Percentiles rank a stretch among this genome's conserved stretches.
Evolutionary conservation across 2,888 invertebrate genomes (phyloP).

Genomic region (Philopedon plagiatum): DNA sequence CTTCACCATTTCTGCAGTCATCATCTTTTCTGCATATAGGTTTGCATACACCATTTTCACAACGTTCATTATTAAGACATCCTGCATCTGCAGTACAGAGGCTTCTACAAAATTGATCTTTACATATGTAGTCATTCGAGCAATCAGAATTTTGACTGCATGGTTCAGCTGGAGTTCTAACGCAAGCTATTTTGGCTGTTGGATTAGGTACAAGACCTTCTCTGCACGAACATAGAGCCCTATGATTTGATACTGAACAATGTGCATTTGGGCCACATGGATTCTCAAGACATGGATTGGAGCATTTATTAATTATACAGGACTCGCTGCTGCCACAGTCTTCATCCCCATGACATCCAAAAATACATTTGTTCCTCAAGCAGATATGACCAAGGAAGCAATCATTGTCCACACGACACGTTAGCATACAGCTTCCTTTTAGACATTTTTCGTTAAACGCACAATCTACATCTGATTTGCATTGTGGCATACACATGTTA

Average conservation of each 20-base stretch:
- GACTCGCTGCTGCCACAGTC: constrained; percentile 90
- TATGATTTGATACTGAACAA: constrained; percentile 85
- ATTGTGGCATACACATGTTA: constrained; percentile 86
- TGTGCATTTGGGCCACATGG: constrained; percentile 90
- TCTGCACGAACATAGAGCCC: constrained; percentile 86
- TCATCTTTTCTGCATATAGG: constrained; percentile 87
- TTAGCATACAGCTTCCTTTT: constrained; percentile 86
- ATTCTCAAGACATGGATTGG: constrained; percentile 81
- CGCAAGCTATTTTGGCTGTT: constrained; percentile 89
- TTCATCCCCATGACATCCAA: constrained; percentile 88
- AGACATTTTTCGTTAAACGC: constrained; percentile 92
- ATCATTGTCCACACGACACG: constrained; percentile 92
- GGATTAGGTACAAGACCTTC: constrained; percentile 88
- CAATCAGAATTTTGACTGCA: constrained; percentile 87
- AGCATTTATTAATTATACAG: constrained; percentile 85
- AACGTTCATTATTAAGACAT: constrained; percentile 88
- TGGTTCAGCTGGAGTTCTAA: constrained; percentile 82
- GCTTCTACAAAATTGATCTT: constrained; percentile 81
- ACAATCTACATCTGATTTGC: constrained; percentile 84
- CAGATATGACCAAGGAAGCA: constrained; percentile 94
- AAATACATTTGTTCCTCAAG: constrained; percentile 86
- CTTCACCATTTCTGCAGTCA: constrained; percentile 89
- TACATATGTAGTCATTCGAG: constrained; percentile 78
- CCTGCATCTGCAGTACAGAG: constrained; percentile 83
- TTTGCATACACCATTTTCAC: constrained; percentile 84